Conservation (phyloP, 2,797 vertebrate species). For the Pangasius krempfi region DNA sequence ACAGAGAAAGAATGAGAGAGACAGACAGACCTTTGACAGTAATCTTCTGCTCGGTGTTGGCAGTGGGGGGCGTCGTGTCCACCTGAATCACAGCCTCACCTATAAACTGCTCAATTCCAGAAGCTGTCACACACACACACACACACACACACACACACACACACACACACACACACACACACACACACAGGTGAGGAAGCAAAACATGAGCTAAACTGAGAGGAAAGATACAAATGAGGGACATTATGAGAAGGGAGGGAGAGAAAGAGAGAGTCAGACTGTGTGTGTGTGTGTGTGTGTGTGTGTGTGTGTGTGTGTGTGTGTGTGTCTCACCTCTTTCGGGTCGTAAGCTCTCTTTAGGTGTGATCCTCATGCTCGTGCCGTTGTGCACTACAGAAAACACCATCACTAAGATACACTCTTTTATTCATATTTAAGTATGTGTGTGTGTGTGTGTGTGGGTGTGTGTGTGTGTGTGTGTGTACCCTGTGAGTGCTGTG, state of each 20-base stretch:
- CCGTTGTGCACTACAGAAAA: conserved; percentile 87
- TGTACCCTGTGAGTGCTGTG: conserved; percentile 90
- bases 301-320: conserved; percentile 8
- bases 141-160: neutral
- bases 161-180: neutral
- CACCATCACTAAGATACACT: conserved; percentile 38
- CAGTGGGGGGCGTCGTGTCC: conserved; percentile 87
- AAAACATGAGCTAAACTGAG: neutral
- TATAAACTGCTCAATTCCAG: conserved; percentile 87
- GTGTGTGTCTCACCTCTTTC: conserved; percentile 84
- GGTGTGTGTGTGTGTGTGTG: conserved; percentile 1
- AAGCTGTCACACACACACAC: conserved; percentile 73
- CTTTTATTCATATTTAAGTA: neutral
- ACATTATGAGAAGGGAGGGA: neutral
- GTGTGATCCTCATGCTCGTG: conserved; percentile 92
- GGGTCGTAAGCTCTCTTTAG: conserved; percentile 88
- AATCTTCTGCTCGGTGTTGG: conserved; percentile 87
- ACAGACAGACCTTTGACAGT: conserved; percentile 82
- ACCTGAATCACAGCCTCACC: conserved; percentile 93
- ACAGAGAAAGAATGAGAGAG: neutral
- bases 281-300: conserved; percentile 43
- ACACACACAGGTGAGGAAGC: neutral
- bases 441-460: neutral
- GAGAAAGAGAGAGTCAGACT: neutral
- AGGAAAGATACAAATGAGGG: neutral